Base-by-base conservation (phyloP, 2,888 invertebrate species). In the Dioctria rufipes region DNA sequence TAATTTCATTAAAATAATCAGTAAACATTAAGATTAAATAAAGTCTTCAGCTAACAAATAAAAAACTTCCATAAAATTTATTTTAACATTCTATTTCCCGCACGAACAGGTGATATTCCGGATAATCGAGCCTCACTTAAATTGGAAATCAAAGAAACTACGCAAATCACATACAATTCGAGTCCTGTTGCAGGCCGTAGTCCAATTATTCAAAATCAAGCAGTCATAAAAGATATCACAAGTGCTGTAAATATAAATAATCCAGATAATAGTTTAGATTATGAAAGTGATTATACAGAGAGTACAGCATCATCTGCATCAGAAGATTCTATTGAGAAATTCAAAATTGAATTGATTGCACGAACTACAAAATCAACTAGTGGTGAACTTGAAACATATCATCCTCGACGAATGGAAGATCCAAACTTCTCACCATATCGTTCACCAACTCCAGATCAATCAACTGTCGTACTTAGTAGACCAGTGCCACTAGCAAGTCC, bases 301-400 rank as follows among this genome's bases (percentile, higher is more conserved):
- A 92, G 92, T 85, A 92, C 92, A 0, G 92, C 92, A 2, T 91
- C 92, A 5, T 90, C 91, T 37, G 58, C 92, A 88, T 91, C 85
- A 2, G 86, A 86, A 65, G 88, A 89, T 81, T 89, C 89, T 5
- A 88, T 89, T 49, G 89, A 89, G 82, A 87, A 88, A 80, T 89
- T 89, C 69, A 89, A 89, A 84, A 86, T 86, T 81, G 88, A 89
- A 67, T 81, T 89, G 3, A 83, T 87, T 82, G 87, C 88, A 0
- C 85, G 88, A n/a, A 88, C 88, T 0, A 25, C 25, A 2, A 85
- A 85, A 5, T 87, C 88, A 11, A 86, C 87, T 25, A 89, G 86
- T 83, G 91, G 91, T 49, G 93, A 94, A 84, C 91, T 93, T 84
- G 91, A 92, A 75, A 93, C 93, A 0, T 94, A 94, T 86, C 93